These are phyloP conservation scores for Crocodylus rhombifer DNA, from an alignment of 2,797 vertebrate genomes.

Conservation along the genomic window DNA sequence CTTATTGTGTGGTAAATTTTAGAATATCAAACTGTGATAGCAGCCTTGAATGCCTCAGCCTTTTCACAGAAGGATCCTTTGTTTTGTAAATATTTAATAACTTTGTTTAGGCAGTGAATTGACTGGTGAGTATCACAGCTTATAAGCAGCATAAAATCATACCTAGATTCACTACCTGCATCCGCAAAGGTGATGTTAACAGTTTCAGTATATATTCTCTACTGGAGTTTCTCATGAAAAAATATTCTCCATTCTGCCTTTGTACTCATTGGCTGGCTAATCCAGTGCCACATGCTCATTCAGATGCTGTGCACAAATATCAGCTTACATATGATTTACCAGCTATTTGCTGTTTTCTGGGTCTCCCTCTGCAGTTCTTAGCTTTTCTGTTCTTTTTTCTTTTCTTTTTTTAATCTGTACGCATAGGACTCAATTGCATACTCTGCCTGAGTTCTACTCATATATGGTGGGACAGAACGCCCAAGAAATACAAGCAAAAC, in stretches of 20 bases:
- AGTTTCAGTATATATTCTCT: neutral
- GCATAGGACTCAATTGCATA: neutral
- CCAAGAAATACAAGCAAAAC: neutral
- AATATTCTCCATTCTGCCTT: neutral
- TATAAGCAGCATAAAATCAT: neutral
- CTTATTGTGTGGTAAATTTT: conserved; percentile 29
- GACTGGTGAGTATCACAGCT: neutral
- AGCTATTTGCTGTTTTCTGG: neutral
- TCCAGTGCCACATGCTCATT: neutral
- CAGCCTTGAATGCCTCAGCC: conserved; percentile 7
- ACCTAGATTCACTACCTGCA: neutral
- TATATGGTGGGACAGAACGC: neutral
- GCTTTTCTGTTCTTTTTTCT: neutral
- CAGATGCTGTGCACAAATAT: neutral
- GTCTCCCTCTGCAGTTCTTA: neutral
- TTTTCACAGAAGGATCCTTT: conserved; percentile 25
- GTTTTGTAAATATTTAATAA: conserved; percentile 34
- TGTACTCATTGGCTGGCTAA: neutral
- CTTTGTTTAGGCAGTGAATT: neutral
- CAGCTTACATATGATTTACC: accelerated
- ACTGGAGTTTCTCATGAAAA: neutral
- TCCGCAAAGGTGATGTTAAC: neutral
- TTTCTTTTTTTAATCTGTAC: too few species aligned
- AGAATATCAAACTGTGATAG: neutral
- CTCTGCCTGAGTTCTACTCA: neutral